These are phyloP conservation scores for Zeus faber DNA, from an alignment of 2,113 vertebrate species.

Conservation along the genomic window DNA sequence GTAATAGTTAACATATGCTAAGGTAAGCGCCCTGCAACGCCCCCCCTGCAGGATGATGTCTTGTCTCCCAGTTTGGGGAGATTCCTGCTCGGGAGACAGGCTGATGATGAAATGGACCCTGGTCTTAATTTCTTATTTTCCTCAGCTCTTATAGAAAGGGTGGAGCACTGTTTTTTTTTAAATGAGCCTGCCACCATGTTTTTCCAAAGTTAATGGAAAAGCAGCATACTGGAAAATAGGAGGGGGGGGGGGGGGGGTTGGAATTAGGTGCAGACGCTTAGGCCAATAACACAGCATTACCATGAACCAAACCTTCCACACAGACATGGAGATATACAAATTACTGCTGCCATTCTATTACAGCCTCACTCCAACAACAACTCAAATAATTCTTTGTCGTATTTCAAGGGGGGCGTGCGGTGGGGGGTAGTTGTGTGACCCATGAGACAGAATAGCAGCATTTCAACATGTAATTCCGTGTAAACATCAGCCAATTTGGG, in stretches of 20 bases:
- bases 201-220: constrained; percentile 99
- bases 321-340: constrained; percentile 86
- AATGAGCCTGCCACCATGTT: constrained; percentile 98
- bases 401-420: too few relatives aligned
- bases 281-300: constrained; percentile 85
- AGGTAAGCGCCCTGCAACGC: constrained; percentile 86
- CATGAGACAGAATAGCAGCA: too few relatives aligned
- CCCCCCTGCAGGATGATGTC: constrained; percentile 65
- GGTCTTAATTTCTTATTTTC: constrained; percentile 95
- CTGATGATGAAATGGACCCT: constrained; percentile 88
- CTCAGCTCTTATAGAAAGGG: constrained; percentile 88
- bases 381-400: too few relatives aligned
- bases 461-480: too few relatives aligned
- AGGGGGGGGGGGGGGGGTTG: constrained; percentile 75
- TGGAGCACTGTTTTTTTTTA: constrained; percentile 88
- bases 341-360: constrained; percentile 91
- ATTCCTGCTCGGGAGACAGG: constrained; percentile 79
- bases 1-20: constrained; percentile 99
- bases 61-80: constrained; percentile 75
- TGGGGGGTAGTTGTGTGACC: too few relatives aligned
- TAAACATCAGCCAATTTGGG: too few relatives aligned
- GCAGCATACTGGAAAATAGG: constrained; percentile 96
- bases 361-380: constrained; percentile 71
- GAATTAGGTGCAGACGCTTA: constrained; percentile 87
- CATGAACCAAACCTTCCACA: constrained; percentile 79